Percentiles rank a stretch among this genome's conserved stretches.
Evolutionary conservation across 2,113 vertebrate genomes (phyloP).

Genomic region (Apus apus): DNA sequence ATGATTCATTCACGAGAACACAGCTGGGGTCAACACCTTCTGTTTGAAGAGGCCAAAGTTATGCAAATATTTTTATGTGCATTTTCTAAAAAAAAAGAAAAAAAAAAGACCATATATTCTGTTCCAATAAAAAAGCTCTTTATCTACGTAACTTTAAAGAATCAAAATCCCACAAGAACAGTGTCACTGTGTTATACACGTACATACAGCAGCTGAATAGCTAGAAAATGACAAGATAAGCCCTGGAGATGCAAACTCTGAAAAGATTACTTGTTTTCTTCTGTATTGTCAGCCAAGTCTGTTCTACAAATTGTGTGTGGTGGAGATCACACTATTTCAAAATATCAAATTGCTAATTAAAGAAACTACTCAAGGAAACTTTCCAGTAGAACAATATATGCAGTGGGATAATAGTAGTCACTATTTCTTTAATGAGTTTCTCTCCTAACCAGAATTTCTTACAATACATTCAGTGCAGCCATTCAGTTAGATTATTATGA

Average conservation of each 20-base stretch:
- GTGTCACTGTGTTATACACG: not conserved
- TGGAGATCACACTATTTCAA: conserved; percentile 58
- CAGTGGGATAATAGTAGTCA: conserved; percentile 66
- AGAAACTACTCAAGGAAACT: conserved; percentile 57
- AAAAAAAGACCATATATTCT: not conserved
- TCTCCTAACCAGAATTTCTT: conserved; percentile 50
- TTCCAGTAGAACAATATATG: conserved; percentile 63
- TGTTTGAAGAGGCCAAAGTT: conserved; percentile 25
- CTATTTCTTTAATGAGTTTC: conserved; percentile 68
- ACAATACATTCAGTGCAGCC: conserved; percentile 32
- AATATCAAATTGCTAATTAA: conserved; percentile 68
- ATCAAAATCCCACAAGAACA: conserved; percentile 44
- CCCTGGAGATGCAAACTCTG: conserved; percentile 52
- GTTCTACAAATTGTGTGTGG: conserved; percentile 32
- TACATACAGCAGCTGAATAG: not conserved
- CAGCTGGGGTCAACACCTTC: conserved; percentile 48
- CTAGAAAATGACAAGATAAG: conserved; percentile 53
- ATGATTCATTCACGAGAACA: conserved; percentile 51
- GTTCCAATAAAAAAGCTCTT: conserved; percentile 5
- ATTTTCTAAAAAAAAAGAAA: not conserved
- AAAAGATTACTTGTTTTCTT: conserved; percentile 56
- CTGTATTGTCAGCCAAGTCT: conserved; percentile 47
- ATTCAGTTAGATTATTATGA: conserved; percentile 66
- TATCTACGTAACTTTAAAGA: conserved; percentile 39
- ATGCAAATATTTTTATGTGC: conserved; percentile 46